phyloP scores from a whole-genome alignment of 2,797 vertebrate species.

The Oryzias dopingdopingensis region DNA sequence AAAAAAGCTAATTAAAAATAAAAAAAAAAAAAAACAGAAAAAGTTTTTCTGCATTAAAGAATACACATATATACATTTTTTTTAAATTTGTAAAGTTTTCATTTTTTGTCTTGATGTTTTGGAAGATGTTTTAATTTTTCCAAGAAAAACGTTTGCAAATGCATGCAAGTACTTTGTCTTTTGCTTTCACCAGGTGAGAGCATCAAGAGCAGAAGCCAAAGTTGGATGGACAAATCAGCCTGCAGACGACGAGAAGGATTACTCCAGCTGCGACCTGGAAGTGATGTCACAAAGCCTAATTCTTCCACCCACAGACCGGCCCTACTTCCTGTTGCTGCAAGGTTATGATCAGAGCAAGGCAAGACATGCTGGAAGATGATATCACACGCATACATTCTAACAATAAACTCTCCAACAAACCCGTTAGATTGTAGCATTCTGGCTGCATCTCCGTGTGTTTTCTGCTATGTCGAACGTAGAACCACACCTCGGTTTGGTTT shows the following conservation, averaged over 20 bases:
- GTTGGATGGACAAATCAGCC: constrained; percentile 68
- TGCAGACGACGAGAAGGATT: constrained; percentile 72
- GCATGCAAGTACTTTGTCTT: background rate
- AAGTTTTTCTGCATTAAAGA: background rate
- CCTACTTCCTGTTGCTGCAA: constrained; percentile 90
- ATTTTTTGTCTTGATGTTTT: background rate
- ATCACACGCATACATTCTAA: constrained; percentile 39
- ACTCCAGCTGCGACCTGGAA: constrained; percentile 83
- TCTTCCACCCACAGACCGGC: constrained; percentile 87
- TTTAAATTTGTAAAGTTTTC: background rate
- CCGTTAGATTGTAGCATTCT: background rate
- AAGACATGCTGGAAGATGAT: constrained; percentile 72
- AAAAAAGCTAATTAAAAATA: no score
- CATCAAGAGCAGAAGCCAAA: constrained; percentile 65
- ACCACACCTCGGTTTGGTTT: no score
- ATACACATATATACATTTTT: no score
- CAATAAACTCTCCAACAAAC: constrained; percentile 19
- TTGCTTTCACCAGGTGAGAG: constrained; percentile 58
- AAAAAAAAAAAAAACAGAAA: background rate
- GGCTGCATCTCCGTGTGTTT: no score
- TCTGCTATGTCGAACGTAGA: no score
- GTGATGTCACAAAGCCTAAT: constrained; percentile 91
- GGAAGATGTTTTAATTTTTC: background rate
- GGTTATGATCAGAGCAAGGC: constrained; percentile 91
- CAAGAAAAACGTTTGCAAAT: background rate